These are phyloP conservation scores for Selene dorsalis DNA, from an alignment of 2,797 vertebrate genomes.

Conservation along the genomic window DNA sequence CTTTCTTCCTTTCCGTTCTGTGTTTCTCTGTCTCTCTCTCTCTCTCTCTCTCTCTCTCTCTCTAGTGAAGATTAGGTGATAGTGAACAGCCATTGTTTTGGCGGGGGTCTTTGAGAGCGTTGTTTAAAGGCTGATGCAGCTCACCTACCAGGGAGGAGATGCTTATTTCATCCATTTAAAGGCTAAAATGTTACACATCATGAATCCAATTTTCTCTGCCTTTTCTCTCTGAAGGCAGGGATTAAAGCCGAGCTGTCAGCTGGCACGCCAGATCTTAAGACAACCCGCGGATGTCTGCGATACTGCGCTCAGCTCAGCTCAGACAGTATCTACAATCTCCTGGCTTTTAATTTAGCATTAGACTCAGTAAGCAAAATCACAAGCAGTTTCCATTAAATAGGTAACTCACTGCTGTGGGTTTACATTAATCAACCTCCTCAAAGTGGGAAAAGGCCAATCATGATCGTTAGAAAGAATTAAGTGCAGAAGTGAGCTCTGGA, in stretches of 20 bases:
- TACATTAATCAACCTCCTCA: constrained; percentile 58
- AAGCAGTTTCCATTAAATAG: constrained; percentile 78
- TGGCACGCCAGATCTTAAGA: constrained; percentile 77
- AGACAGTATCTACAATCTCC: constrained; percentile 81
- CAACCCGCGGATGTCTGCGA: constrained; percentile 74
- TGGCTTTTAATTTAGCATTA: constrained; percentile 82
- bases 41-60: constrained; percentile 33
- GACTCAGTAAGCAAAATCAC: constrained; percentile 77
- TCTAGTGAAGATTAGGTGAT: constrained; percentile 75
- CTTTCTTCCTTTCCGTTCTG: constrained; percentile 50
- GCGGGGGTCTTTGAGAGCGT: constrained; percentile 71
- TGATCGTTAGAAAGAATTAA: constrained; percentile 61
- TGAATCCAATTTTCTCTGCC: constrained; percentile 84
- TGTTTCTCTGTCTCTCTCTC: constrained; percentile 51
- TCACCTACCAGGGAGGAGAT: constrained; percentile 80
- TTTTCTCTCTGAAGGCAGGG: constrained; percentile 82
- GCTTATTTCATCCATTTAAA: constrained; percentile 84
- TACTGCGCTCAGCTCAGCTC: constrained; percentile 71
- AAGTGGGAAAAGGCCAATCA: constrained; percentile 54
- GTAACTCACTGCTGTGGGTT: constrained; percentile 59
- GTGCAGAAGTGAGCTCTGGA: constrained; percentile 50
- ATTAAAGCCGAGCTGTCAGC: constrained; percentile 86
- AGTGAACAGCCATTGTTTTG: constrained; percentile 82
- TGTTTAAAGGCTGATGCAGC: constrained; percentile 78
- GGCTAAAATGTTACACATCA: constrained; percentile 85